Percentiles rank a stretch among this genome's conserved stretches.
Evolutionary conservation across 2,888 invertebrate genomes (phyloP).

Genomic region (Tetragonula carbonaria): DNA sequence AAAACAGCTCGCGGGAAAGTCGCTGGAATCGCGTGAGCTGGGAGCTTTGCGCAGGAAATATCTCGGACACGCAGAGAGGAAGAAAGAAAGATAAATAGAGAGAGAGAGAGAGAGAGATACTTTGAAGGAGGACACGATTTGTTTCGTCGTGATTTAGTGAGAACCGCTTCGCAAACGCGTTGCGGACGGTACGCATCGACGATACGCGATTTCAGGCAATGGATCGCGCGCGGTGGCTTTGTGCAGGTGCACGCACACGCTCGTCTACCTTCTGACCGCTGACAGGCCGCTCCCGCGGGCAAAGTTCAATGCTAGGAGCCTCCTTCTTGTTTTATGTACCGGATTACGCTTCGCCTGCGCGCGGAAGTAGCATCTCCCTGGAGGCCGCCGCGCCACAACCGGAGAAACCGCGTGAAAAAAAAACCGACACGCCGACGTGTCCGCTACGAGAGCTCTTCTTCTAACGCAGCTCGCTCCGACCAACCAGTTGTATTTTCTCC

Average conservation of each 20-base stretch:
- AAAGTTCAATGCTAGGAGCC: conserved; percentile 70
- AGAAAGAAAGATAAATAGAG: too few relatives aligned
- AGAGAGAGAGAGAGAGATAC: not conserved
- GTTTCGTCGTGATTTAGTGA: conserved; percentile 74
- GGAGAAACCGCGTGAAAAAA: conserved; percentile 24
- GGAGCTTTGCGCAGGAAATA: not conserved
- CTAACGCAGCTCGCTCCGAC: conserved; percentile 5
- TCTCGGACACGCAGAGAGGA: not conserved
- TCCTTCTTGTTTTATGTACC: conserved; percentile 67
- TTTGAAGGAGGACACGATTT: not conserved
- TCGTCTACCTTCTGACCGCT: conserved; percentile 28
- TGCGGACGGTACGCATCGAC: not conserved
- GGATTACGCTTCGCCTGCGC: conserved; percentile 65
- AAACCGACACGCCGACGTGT: conserved; percentile 27
- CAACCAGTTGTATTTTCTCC: not conserved
- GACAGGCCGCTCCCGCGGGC: conserved; percentile 69
- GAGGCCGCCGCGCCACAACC: conserved; percentile 9
- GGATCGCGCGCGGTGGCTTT: not conserved
- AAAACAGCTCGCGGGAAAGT: not conserved
- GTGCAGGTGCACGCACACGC: conserved; percentile 46
- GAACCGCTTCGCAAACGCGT: conserved; percentile 37
- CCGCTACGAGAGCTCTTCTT: conserved; percentile 41
- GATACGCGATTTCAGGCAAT: conserved; percentile 3
- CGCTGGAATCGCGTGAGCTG: not conserved
- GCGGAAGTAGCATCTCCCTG: conserved; percentile 62